Percentiles rank a stretch among this genome's conserved stretches.
Conservation (phyloP, 2,113 vertebrate species). For the Bubalus kerabau region DNA sequence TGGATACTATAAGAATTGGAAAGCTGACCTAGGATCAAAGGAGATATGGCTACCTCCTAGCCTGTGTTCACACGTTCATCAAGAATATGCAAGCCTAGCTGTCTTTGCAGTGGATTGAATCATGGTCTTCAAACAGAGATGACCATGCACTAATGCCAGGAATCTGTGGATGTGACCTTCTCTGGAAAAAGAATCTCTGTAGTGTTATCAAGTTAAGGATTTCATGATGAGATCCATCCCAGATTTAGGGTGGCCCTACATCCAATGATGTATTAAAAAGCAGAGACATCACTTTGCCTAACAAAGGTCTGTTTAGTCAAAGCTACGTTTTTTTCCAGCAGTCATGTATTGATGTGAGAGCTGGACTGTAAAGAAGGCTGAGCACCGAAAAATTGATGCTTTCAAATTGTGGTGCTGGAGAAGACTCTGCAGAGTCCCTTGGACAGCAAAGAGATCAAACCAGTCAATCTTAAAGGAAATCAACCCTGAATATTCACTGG, state of each 20-base stretch:
- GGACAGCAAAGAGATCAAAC: not conserved
- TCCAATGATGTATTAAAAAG: not conserved
- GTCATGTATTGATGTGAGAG: not conserved
- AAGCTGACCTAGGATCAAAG: not conserved
- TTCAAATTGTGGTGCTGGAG: not conserved
- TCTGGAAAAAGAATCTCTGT: not conserved
- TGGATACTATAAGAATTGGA: not conserved
- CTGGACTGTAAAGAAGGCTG: not conserved
- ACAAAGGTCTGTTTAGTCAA: not conserved
- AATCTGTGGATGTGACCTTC: not conserved
- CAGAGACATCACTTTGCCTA: not conserved
- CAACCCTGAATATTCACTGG: not conserved
- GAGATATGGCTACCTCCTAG: not conserved
- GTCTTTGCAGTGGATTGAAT: not conserved
- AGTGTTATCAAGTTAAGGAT: not conserved
- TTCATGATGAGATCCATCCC: not conserved
- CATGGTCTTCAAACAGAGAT: not conserved
- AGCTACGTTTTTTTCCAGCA: not conserved
- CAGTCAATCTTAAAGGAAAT: not conserved
- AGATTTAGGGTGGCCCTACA: not conserved
- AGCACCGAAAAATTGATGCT: not conserved
- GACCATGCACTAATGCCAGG: not conserved
- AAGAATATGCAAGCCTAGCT: not conserved
- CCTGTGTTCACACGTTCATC: fast-evolving
- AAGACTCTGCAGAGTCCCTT: not conserved